Evolutionary conservation across 1,140 invertebrate species (phyloP), one percentile per base, ranked within the genome.

Genomic region (Laodelphax striatellus): DNA sequence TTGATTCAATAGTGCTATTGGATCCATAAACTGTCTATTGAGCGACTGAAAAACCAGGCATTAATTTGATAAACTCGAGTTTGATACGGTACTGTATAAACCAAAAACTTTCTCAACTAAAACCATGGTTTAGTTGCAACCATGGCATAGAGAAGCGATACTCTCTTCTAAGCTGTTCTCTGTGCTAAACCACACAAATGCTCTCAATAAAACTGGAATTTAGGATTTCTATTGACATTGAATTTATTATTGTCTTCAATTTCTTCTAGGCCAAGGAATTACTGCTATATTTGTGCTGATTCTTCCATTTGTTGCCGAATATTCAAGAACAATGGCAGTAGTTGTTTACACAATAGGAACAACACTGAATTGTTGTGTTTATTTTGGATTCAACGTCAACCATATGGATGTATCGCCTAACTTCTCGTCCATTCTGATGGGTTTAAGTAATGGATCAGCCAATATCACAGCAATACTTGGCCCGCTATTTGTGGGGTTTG

Each of bases 401-500:
- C 83, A 86, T 28, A 80, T 88, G 62, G 87, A 90, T 70, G 76
- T 90, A 63, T 80, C 85, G 1, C 86, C 87, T 0, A 87, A 88
- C 67, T 87, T 84, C 69, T 82, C 84, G 1, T 87, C 87, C 10
- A 81, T 83, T 1, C 71, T 90, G 17, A 83, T 86, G 77, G 81
- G 80, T 0, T 77, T 86, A 21, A 83, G 82, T 0, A 87, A 87
- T 66, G 77, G 79, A 19, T 63, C 80, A 16, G 82, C 84, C 0
- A 87, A 84, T 43, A 65, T 83, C 11, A 80, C 82, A 34, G 82
- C 82, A 19, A 84, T 88, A 43, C 63, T 86, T 6, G 84, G 83
- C 13, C 86, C 86, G 3, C 64, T 80, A 5, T 62, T 62, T 28
- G 61, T 58, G 24, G 61, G 61, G 0, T 56, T 41, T 21, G 38